Percentiles rank a stretch among this genome's conserved stretches.
Evolutionary conservation across 2,797 vertebrate genomes (phyloP).

Genomic region (Rhinichthys osculus): DNA sequence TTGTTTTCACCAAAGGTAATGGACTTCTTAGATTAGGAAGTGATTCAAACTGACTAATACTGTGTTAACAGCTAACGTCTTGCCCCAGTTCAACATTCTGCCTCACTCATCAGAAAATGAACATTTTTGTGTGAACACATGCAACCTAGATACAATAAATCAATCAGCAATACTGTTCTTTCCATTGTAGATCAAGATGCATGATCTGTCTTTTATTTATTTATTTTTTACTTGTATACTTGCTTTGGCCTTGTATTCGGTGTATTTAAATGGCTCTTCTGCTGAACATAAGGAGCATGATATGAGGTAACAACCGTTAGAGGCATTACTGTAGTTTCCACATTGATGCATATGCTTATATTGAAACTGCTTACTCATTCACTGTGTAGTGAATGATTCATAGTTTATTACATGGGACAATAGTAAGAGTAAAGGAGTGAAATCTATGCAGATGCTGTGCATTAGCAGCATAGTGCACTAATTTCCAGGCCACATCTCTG

Average conservation of each 20-base stretch:
- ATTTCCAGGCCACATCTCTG: not conserved
- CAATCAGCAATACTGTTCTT: not conserved
- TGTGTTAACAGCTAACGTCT: not conserved
- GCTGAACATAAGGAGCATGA: not conserved
- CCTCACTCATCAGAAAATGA: not conserved
- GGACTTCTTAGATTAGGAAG: conserved; percentile 1
- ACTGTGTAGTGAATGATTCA: not conserved
- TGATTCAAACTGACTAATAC: not conserved
- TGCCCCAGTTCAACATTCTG: not conserved
- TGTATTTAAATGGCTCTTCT: not conserved
- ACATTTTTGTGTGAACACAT: not conserved
- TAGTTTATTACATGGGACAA: not conserved
- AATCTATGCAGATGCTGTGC: not conserved
- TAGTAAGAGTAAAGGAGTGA: not conserved
- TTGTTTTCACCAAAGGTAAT: conserved; percentile 7
- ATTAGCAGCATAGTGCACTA: not conserved
- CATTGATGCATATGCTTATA: not conserved
- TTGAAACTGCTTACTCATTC: not conserved
- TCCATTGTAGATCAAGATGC: not conserved
- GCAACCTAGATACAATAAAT: not conserved
- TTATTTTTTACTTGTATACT: not conserved
- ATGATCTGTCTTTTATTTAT: not conserved
- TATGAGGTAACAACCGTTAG: not conserved
- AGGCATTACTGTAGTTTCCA: not conserved
- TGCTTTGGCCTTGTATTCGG: not conserved